phyloP scores from a whole-genome alignment of 2,797 vertebrate species.

The Siniperca obscura region DNA sequence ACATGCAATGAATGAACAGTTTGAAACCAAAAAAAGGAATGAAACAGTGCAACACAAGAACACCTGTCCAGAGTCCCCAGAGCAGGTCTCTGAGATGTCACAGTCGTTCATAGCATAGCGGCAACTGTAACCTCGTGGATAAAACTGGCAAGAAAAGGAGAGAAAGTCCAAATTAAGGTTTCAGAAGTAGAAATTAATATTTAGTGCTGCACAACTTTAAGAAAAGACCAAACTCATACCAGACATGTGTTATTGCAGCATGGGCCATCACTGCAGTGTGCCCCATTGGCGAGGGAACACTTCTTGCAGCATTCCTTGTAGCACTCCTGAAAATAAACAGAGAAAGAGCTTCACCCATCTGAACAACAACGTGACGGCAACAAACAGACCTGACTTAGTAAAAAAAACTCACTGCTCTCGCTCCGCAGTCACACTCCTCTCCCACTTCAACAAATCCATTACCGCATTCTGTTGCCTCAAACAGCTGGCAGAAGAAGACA shows the following conservation, averaged over 20 bases:
- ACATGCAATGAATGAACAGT: background rate
- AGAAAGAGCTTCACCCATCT: conserved; percentile 12
- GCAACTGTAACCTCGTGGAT: conserved; percentile 93
- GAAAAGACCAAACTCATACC: conserved; percentile 79
- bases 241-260: conserved; percentile 97
- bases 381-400: conserved; percentile 14
- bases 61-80: conserved; percentile 98
- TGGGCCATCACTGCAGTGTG: conserved; percentile 96
- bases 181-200: background rate
- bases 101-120: conserved; percentile 96
- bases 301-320: conserved; percentile 98
- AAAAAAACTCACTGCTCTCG: conserved; percentile 87
- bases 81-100: conserved; percentile 96
- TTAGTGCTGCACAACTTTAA: background rate
- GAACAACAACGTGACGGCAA: conserved; percentile 6
- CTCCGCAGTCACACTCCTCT: conserved; percentile 97
- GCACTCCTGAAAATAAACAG: conserved; percentile 88
- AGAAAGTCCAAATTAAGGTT: background rate
- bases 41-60: conserved; percentile 31
- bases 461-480: conserved; percentile 93
- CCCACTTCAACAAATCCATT: conserved; percentile 96
- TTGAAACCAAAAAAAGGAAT: background rate
- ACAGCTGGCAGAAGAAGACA: conserved; percentile 86
- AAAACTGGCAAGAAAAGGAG: conserved; percentile 86
- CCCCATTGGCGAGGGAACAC: conserved; percentile 96